These are phyloP conservation scores for Smithornis capensis DNA, from an alignment of 2,113 vertebrate genomes.

Conservation along the genomic window DNA sequence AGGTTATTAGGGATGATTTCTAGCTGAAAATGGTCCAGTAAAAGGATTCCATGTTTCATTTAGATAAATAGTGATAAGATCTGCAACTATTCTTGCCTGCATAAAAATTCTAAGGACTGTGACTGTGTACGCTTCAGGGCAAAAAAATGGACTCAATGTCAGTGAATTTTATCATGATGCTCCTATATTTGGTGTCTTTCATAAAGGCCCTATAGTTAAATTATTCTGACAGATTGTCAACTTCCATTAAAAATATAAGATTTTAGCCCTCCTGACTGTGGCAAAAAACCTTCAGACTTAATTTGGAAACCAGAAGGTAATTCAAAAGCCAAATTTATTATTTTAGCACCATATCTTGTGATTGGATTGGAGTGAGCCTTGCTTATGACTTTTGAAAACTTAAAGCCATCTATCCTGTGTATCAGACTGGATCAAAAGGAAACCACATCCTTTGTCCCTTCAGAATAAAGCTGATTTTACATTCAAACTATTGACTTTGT, in stretches of 20 bases:
- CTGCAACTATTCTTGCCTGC: neutral
- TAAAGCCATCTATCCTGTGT: neutral
- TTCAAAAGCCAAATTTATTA: neutral
- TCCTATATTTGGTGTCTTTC: neutral
- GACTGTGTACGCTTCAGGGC: neutral
- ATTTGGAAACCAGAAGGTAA: neutral
- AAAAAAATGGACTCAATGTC: neutral
- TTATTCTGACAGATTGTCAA: conserved; percentile 15
- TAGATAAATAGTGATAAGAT: neutral
- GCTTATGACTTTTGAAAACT: neutral
- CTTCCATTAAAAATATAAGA: neutral
- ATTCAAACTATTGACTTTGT: neutral
- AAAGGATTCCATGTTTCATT: neutral
- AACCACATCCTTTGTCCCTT: neutral
- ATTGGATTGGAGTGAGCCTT: neutral
- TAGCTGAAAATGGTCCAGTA: neutral
- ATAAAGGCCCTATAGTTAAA: neutral
- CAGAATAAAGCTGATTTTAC: neutral
- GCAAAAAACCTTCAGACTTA: neutral
- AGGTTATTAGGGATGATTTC: neutral
- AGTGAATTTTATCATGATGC: neutral
- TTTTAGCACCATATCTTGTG: neutral
- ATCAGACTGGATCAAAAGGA: neutral
- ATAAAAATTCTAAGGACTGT: neutral
- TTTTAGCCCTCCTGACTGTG: neutral